Evolutionary conservation across 2,113 vertebrate genomes (phyloP), one percentile per base, ranked within the genome.

Genomic region (Ranitomeya imitator): DNA sequence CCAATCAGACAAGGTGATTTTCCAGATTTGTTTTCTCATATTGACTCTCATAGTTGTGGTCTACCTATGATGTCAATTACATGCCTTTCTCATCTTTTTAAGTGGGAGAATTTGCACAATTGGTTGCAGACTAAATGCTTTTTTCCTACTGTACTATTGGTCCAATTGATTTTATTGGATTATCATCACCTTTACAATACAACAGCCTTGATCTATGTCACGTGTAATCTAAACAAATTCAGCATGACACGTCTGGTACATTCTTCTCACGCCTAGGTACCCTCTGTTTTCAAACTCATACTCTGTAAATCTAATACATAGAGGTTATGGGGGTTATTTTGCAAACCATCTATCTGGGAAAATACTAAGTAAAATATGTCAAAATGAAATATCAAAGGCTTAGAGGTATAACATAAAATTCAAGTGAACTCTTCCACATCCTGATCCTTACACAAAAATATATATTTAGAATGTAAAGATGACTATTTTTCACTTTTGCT

Each of bases 321-420:
- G 37, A 77, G 74, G 74, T 51, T 52, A 77, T 77, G 74, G 51
- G 74, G 74, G 74, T 77, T 52, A 77, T 77, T 77, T 77, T 77
- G 74, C 45, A 77, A 37, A 77, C 63, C 63, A 67, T 10, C 21
- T 67, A 23, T 45, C 16, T 77, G 37, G 16, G 74, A 8, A 77
- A 77, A 77, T 51, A 52, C 63, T 67, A 10, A 67, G n/a, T n/a
- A n/a, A 67, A 67, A 67, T 11, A 67, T 21, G 19, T 21, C 9
- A 63, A 63, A 63, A 63, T 21, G 8, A 67, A 67, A 67, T 67
- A 67, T n/a, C 21, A 63, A 63, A 21, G 61, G 18, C 21, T 67
- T 21, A 67, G 21, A 11, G 55, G 23, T 67, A 11, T 10, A 23
- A 67, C 7, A 67, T 67, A 23, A 67, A 67, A n/a, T 11, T 23